These are phyloP conservation scores for Homalodisca vitripennis DNA, from an alignment of 1,140 invertebrate genomes.

Conservation along the genomic window DNA sequence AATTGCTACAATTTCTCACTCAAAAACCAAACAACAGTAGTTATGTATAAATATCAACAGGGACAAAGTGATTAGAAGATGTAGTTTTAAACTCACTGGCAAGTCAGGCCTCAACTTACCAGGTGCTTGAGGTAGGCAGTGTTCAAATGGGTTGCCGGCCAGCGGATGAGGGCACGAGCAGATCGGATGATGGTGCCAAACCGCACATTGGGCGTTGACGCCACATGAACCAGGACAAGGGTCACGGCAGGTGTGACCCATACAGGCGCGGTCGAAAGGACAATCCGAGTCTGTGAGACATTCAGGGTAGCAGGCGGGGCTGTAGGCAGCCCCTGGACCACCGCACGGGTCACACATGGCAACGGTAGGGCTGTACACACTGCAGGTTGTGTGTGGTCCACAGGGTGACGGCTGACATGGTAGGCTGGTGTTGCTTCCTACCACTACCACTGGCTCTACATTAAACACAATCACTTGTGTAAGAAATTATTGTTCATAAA, in stretches of 20 bases:
- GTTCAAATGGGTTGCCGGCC: conserved; percentile 79
- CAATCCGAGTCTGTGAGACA: conserved; percentile 77
- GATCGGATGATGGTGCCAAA: conserved; percentile 72
- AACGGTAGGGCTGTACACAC: conserved; percentile 65
- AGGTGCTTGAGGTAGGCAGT: conserved; percentile 59
- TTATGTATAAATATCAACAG: too few relatives aligned
- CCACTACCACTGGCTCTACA: conserved; percentile 27
- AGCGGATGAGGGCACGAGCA: conserved; percentile 71
- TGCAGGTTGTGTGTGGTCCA: conserved; percentile 65
- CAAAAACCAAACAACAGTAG: too few relatives aligned
- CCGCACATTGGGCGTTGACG: conserved; percentile 71
- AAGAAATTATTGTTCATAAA: too few relatives aligned
- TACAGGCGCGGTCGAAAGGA: conserved; percentile 71
- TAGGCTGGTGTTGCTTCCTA: conserved; percentile 55
- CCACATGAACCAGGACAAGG: conserved; percentile 83
- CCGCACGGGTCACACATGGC: conserved; percentile 78
- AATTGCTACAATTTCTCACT: too few relatives aligned
- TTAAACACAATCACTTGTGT: neutral
- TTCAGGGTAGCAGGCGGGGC: conserved; percentile 71
- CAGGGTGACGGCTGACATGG: conserved; percentile 76
- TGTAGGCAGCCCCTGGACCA: conserved; percentile 61
- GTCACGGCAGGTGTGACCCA: conserved; percentile 71
- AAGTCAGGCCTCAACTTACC: conserved; percentile 44
- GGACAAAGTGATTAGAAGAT: too few relatives aligned
- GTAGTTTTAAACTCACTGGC: neutral